These are phyloP conservation scores for Molossus molossus DNA, from an alignment of 2,797 vertebrate genomes.

Conservation along the genomic window DNA sequence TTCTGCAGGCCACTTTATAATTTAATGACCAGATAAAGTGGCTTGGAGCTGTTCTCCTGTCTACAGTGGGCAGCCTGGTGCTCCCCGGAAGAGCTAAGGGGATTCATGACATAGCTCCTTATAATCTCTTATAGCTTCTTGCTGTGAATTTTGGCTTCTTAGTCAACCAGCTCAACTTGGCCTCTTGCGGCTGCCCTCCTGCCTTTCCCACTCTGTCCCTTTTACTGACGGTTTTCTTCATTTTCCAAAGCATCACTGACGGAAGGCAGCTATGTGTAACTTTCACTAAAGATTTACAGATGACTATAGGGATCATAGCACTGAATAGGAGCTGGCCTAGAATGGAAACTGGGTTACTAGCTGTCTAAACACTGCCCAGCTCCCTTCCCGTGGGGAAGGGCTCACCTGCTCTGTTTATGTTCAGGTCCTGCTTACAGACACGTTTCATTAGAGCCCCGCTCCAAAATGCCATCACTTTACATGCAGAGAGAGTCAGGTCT, in stretches of 20 bases:
- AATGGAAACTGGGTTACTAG: background rate
- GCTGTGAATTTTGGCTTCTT: slow-evolving; percentile 12
- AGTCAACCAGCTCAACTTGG: background rate
- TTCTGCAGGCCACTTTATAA: background rate
- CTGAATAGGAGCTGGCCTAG: background rate
- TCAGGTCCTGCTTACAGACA: background rate
- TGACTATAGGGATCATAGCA: background rate
- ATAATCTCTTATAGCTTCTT: background rate
- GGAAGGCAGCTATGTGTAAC: background rate
- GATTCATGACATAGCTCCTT: background rate
- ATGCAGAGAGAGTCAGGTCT: background rate
- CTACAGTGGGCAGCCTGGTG: background rate
- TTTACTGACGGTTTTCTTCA: background rate
- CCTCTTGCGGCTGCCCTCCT: background rate
- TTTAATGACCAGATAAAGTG: background rate
- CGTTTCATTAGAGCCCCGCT: background rate
- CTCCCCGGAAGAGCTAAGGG: background rate
- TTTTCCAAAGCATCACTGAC: background rate
- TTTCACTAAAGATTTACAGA: background rate
- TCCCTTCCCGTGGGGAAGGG: background rate
- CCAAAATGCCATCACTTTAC: background rate
- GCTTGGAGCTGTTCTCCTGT: background rate
- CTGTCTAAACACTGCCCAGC: background rate
- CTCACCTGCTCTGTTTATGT: background rate
- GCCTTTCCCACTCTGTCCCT: background rate